Percentiles rank a stretch among this genome's conserved stretches.
Evolutionary conservation across 2,888 invertebrate species (phyloP).

Genomic region (Dysmachus trigonus): DNA sequence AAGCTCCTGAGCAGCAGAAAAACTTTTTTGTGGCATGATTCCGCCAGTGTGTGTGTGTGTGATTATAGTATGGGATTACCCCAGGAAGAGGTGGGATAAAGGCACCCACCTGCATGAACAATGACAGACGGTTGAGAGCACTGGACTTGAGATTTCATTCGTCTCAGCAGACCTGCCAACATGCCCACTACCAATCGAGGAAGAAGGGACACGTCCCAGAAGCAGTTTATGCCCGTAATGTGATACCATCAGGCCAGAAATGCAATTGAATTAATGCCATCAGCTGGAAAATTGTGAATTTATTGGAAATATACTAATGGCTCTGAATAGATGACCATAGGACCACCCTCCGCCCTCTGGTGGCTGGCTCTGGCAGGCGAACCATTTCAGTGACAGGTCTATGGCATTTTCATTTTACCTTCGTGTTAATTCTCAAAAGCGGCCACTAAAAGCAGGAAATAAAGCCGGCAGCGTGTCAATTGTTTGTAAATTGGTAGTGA

Average conservation of each 20-base stretch:
- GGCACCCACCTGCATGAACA: background rate
- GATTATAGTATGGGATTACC: too few species aligned
- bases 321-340: background rate
- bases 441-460: background rate
- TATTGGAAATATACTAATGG: background rate
- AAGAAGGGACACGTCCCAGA: background rate
- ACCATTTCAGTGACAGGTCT: background rate
- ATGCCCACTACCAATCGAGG: background rate
- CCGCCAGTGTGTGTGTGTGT: background rate
- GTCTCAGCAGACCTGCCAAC: background rate
- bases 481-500: background rate
- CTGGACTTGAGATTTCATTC: background rate
- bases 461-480: background rate
- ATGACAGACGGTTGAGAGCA: background rate
- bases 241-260: background rate
- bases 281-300: background rate
- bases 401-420: background rate
- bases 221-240: background rate
- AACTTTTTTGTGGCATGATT: background rate
- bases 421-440: background rate
- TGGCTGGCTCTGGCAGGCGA: background rate
- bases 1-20: background rate
- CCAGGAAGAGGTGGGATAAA: background rate
- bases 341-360: background rate
- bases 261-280: slow-evolving; percentile 32